phyloP scores from a whole-genome alignment of 2,113 vertebrate genomes.

The Gymnarchus niloticus region DNA sequence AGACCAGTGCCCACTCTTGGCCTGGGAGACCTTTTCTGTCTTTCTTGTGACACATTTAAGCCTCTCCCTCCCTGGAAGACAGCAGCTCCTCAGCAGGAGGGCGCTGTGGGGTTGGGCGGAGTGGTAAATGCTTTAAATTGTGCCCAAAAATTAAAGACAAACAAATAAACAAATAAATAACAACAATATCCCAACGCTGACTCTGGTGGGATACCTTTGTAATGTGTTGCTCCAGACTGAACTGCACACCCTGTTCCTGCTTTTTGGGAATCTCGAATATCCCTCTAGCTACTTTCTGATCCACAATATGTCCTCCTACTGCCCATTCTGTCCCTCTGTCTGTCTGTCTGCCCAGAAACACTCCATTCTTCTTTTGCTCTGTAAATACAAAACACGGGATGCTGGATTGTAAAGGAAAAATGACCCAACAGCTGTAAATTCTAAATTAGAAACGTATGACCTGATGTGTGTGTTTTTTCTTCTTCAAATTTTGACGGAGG shows the following conservation, averaged over 20 bases:
- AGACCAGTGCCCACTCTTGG: background rate
- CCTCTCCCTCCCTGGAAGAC: background rate
- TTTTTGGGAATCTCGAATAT: background rate
- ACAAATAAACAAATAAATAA: background rate
- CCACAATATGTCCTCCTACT: background rate
- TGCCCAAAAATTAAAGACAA: background rate
- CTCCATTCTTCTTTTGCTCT: background rate
- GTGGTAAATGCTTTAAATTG: background rate
- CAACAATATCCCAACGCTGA: background rate
- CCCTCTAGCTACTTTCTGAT: background rate
- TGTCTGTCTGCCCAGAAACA: background rate
- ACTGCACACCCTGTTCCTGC: background rate
- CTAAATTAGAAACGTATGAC: conserved; percentile 23
- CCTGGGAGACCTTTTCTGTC: background rate
- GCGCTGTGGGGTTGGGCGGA: background rate
- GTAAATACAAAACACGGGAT: conserved; percentile 7
- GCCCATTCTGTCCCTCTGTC: background rate
- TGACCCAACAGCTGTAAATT: background rate
- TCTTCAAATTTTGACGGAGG: background rate
- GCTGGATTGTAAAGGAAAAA: background rate
- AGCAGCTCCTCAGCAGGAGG: background rate
- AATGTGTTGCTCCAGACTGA: background rate
- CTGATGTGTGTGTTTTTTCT: background rate
- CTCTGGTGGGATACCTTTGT: background rate
- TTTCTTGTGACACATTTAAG: conserved; percentile 1